These are phyloP conservation scores for Marmota monax DNA, from an alignment of 2,113 vertebrate genomes.

Conservation along the genomic window DNA sequence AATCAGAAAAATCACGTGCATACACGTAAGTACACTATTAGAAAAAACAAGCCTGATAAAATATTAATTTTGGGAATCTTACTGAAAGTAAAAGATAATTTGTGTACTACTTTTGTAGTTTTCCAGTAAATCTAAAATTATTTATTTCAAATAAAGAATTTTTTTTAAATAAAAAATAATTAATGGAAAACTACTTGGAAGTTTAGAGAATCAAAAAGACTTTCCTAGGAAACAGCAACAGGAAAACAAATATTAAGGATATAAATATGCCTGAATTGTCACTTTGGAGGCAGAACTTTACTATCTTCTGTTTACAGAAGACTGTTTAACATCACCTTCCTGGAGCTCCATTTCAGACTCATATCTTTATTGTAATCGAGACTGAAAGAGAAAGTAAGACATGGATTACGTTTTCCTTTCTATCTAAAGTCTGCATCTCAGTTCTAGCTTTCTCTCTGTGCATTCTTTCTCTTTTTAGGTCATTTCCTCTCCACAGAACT, in stretches of 20 bases:
- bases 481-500: not conserved
- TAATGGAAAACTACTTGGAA: not conserved
- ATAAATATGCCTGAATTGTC: not conserved
- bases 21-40: not conserved
- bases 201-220: constrained; percentile 14
- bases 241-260: not conserved
- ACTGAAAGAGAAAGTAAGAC: not conserved
- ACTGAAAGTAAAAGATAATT: not conserved
- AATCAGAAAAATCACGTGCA: not conserved
- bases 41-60: constrained; percentile 16
- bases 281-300: not conserved
- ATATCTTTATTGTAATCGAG: not conserved
- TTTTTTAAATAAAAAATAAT: not conserved
- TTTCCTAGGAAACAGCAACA: not conserved
- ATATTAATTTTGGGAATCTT: constrained; percentile 24
- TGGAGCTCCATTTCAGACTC: not conserved
- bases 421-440: not conserved
- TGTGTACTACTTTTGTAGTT: not conserved
- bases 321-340: not conserved
- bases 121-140: constrained; percentile 28
- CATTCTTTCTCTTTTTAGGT: not conserved
- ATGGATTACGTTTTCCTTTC: not conserved
- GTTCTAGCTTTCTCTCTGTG: not conserved
- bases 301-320: not conserved
- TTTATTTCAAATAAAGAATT: not conserved